These are phyloP conservation scores for Melinaea menophilus DNA, from an alignment of 2,888 invertebrate genomes.

Conservation along the genomic window DNA sequence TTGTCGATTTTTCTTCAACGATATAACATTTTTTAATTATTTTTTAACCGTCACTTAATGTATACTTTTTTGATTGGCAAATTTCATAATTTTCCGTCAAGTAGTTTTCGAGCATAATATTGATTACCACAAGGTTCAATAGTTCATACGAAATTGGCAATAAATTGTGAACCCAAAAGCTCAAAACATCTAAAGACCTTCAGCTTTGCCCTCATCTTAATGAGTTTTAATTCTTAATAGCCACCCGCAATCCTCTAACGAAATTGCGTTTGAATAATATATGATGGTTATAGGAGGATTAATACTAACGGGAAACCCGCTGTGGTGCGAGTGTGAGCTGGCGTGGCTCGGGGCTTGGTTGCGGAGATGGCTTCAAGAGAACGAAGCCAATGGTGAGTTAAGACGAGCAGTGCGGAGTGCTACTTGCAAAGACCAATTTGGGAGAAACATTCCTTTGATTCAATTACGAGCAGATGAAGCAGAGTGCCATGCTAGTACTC, in stretches of 20 bases:
- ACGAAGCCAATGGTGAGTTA: conserved; percentile 71
- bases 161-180: too few species aligned
- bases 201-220: conserved; percentile 53
- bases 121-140: too few species aligned
- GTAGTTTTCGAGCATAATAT: too few species aligned
- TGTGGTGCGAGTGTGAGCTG: conserved; percentile 91
- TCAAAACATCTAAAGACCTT: conserved; percentile 54
- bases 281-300: conserved; percentile 82
- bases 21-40: too few species aligned
- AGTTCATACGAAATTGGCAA: too few species aligned
- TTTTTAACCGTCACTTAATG: too few species aligned
- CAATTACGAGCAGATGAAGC: conserved; percentile 88
- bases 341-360: conserved; percentile 95
- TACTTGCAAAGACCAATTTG: conserved; percentile 83
- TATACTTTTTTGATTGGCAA: too few species aligned
- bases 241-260: conserved; percentile 28
- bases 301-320: conserved; percentile 88
- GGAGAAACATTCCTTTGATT: conserved; percentile 81
- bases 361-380: conserved; percentile 91
- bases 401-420: conserved; percentile 79
- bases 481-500: conserved; percentile 90
- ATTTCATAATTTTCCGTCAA: too few species aligned
- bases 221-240: conserved; percentile 70
- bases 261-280: conserved; percentile 33
- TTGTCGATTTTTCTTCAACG: too few species aligned